Conservation (phyloP, 2,113 vertebrate genomes). For the Lathamus discolor region DNA sequence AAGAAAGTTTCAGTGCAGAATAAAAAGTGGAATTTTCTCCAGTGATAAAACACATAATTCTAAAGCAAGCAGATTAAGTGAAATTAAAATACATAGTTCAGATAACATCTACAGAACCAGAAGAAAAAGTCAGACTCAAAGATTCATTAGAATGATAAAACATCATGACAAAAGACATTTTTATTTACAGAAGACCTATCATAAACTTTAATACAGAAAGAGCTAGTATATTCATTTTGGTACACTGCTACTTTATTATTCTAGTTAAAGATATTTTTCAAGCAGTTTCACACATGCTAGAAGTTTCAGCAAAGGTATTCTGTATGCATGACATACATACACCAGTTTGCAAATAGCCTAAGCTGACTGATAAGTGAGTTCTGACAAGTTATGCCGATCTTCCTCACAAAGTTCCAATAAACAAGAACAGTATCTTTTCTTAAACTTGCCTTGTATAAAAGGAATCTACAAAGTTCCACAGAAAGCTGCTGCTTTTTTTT, state of each 20-base stretch:
- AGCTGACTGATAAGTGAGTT: background rate
- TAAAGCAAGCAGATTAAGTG: background rate
- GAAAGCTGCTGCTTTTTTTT: background rate
- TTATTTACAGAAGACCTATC: background rate
- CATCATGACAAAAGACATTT: background rate
- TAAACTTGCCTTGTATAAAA: background rate
- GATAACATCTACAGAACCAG: background rate
- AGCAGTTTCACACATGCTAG: background rate
- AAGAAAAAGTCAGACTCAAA: background rate
- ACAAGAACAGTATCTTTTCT: background rate
- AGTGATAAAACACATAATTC: background rate
- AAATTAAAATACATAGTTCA: background rate
- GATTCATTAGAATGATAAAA: background rate
- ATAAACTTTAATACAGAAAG: background rate
- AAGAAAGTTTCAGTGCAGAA: background rate
- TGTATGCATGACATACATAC: background rate
- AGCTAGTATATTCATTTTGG: background rate
- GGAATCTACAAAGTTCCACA: background rate
- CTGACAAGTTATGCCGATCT: background rate
- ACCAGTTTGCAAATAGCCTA: background rate
- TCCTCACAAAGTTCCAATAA: background rate
- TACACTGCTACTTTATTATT: background rate
- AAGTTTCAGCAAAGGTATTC: background rate
- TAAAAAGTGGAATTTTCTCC: background rate
- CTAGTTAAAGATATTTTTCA: background rate